Evolutionary conservation across 2,888 invertebrate genomes (phyloP).

Genomic region (Branchellion lobata): DNA sequence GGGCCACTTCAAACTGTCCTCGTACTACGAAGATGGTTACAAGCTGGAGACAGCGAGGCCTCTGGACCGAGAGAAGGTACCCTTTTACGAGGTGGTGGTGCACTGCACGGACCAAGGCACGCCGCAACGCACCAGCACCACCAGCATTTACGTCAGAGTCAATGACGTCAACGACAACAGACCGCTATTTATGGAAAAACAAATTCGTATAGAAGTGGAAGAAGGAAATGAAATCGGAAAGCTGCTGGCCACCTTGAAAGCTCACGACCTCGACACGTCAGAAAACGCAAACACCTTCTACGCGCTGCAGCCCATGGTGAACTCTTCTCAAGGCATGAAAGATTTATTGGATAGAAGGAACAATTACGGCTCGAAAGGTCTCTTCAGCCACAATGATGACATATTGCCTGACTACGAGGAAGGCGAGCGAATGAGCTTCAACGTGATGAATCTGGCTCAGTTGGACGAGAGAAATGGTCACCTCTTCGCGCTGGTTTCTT

Average conservation of each 20-base stretch:
- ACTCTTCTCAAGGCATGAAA: not conserved
- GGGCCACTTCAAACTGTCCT: not conserved
- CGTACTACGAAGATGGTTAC: constrained; percentile 21
- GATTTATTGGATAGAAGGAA: too few species aligned
- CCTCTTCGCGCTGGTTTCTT: constrained; percentile 1
- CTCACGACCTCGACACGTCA: constrained; percentile 2
- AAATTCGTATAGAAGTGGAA: constrained; percentile 3
- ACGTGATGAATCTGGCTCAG: constrained; percentile 15
- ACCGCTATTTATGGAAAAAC: constrained; percentile 2
- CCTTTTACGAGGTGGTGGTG: constrained; percentile 11
- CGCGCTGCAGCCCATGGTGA: constrained; percentile 1
- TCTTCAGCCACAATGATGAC: not conserved
- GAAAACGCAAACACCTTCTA: constrained; percentile 15
- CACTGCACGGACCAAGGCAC: constrained; percentile 29
- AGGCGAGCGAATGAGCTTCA: not conserved
- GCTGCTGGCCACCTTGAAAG: constrained; percentile 24
- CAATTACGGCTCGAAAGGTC: not conserved
- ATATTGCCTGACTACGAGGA: not conserved
- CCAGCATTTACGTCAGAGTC: constrained; percentile 2
- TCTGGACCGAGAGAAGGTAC: constrained; percentile 20
- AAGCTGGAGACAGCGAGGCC: constrained; percentile 33
- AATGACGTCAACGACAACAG: constrained; percentile 35
- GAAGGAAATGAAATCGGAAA: constrained; percentile 26
- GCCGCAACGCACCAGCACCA: not conserved
- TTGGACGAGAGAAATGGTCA: constrained; percentile 17